These are phyloP conservation scores for Dasysyrphus albostriatus DNA, from an alignment of 2,888 invertebrate genomes.

Conservation along the genomic window DNA sequence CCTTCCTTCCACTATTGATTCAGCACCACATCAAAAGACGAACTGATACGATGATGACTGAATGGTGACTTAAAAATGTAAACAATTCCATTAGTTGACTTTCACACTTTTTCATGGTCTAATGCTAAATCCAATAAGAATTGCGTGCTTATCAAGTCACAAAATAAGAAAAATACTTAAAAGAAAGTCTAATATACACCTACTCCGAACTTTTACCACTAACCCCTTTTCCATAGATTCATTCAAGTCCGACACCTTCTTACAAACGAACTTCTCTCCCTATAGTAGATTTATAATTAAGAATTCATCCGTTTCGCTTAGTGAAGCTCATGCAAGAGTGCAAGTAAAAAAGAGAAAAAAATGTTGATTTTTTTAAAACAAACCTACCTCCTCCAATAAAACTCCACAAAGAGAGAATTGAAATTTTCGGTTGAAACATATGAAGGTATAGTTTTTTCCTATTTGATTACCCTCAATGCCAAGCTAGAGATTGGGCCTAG, in stretches of 20 bases:
- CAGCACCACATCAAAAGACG: neutral
- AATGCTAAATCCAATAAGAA: conserved; percentile 1
- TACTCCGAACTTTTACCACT: conserved; percentile 37
- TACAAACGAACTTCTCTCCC: neutral
- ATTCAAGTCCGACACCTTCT: conserved; percentile 6
- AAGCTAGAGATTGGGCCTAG: conserved; percentile 55
- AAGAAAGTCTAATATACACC: conserved; percentile 67
- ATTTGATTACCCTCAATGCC: conserved; percentile 65
- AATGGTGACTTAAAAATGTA: neutral
- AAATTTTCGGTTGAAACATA: conserved; percentile 17
- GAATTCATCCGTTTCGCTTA: conserved; percentile 64
- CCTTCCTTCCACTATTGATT: neutral
- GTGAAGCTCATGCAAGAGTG: conserved; percentile 70
- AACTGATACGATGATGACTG: neutral
- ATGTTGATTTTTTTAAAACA: neutral
- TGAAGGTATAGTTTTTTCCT: conserved; percentile 47
- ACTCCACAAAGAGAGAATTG: conserved; percentile 49
- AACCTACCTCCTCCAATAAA: conserved; percentile 10
- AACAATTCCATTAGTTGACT: conserved; percentile 6
- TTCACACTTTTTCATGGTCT: conserved; percentile 29
- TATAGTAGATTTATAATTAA: conserved; percentile 11
- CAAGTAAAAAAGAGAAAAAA: conserved; percentile 64
- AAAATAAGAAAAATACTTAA: conserved; percentile 45
- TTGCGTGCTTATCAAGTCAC: conserved; percentile 55
- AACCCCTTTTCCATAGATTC: conserved; percentile 47